Evolutionary conservation across 2,113 vertebrate species (phyloP), one percentile per base, ranked within the genome.

Genomic region (Scolopax mira): DNA sequence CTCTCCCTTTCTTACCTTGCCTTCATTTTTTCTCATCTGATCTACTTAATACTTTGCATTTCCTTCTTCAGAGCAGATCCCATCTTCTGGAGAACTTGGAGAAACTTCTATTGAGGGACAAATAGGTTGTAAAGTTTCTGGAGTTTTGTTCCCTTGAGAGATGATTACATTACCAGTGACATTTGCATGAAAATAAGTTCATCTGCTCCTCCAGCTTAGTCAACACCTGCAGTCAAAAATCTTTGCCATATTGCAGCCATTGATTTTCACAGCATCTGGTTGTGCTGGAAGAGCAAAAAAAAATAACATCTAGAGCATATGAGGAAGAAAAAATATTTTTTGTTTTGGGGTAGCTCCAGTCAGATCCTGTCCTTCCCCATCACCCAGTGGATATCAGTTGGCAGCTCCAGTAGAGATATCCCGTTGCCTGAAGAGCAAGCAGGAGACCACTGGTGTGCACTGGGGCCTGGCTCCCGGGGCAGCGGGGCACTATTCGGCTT

Each of bases 81-180:
- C 9, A 4, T 91, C 70, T 91, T 83, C 73, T 57, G 42, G 69
- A 93, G 74, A 81, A 92, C 80, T 91, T 80, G 88, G 65, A 90
- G 88, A 84, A 86, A 58, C 64, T 85, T 96, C 93, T 96, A 85
- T 94, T 94, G 85, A 86, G 72, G 74, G 69, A 65, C 94, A 94
- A 89, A 96, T 85, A 94, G 57, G 70, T 88, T 92, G 83, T 46
- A 78, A 78, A 88, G 75, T 94, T 96, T 94, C 92, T 94, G 81
- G 35, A 31, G 27, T 86, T 96, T 90, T 96, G 60, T 58, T 97
- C 91, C 74, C 85, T 81, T n/a, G 51, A 57, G 77, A 90, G 73
- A 11, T 74, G 52, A 61, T 90, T 92, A 49, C 84, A 85, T 91
- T 94, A 71, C 23, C 46, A 64, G 31, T 60, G 81, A 93, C 35